Percentiles rank a stretch among this genome's conserved stretches.
Conservation (phyloP, 1,140 invertebrate species). For the Scylla paramamosain region DNA sequence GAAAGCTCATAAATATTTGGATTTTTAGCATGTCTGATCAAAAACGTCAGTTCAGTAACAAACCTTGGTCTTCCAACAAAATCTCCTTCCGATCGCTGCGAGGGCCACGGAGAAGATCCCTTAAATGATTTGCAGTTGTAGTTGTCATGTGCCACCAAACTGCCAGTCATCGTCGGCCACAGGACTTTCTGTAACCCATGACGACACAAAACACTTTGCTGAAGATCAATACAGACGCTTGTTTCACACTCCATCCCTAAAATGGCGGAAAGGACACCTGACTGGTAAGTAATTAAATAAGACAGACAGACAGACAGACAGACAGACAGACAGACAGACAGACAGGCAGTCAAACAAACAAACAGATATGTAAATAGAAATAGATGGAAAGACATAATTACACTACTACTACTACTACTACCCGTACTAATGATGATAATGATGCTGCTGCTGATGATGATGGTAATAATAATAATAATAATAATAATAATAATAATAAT, state of each 20-base stretch:
- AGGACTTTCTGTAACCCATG: not conserved
- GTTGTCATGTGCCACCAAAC: conserved; percentile 66
- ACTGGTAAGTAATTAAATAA: not conserved
- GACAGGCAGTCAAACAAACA: too few relatives aligned
- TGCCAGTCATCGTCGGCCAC: conserved; percentile 38
- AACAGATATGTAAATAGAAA: not conserved
- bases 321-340: not conserved
- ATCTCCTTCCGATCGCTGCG: conserved; percentile 45
- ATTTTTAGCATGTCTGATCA: not conserved
- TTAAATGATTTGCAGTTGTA: conserved; percentile 28
- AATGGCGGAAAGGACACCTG: not conserved
- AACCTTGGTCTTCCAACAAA: conserved; percentile 63
- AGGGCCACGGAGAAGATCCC: conserved; percentile 56
- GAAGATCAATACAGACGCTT: not conserved
- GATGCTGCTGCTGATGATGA: too few relatives aligned
- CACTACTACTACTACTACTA: too few relatives aligned
- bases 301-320: not conserved
- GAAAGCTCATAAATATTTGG: not conserved
- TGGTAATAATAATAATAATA: too few relatives aligned
- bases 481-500: too few relatives aligned
- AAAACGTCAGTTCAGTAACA: not conserved
- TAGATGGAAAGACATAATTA: too few relatives aligned
- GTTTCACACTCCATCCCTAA: too few relatives aligned
- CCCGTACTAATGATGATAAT: too few relatives aligned
- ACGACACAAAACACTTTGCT: too few relatives aligned